phyloP scores from a whole-genome alignment of 2,797 vertebrate genomes.

The Alosa sapidissima region DNA sequence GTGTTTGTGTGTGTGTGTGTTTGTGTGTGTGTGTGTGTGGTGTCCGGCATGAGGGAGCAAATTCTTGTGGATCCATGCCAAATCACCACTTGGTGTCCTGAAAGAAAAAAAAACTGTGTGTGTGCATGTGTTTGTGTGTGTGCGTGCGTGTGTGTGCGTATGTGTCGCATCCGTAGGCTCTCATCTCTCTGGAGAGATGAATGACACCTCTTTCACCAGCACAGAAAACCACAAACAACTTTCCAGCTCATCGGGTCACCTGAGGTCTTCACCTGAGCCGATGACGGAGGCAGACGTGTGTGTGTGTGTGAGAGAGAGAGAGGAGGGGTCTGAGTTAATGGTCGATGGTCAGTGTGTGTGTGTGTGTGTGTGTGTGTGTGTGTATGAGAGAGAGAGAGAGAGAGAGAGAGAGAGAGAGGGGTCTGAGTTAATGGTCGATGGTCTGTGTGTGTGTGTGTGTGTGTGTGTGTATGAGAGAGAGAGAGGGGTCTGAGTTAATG shows the following conservation, averaged over 20 bases:
- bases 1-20: background rate
- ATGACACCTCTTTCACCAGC: background rate
- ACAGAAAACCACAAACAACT: background rate
- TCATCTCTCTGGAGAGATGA: background rate
- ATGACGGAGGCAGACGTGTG: background rate
- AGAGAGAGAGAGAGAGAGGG: too few relatives aligned
- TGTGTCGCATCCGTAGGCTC: background rate
- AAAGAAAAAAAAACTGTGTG: background rate
- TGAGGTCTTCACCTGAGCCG: background rate
- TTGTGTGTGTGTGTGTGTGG: too few relatives aligned
- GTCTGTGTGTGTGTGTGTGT: too few relatives aligned
- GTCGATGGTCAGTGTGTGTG: background rate
- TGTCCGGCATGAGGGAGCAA: too few relatives aligned
- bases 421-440: too few relatives aligned
- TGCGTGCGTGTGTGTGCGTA: background rate
- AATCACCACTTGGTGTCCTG: background rate
- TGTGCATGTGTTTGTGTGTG: background rate
- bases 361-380: too few relatives aligned
- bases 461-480: too few relatives aligned
- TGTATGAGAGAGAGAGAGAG: too few relatives aligned
- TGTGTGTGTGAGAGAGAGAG: too few relatives aligned
- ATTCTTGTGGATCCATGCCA: background rate
- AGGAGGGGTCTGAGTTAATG: background rate
- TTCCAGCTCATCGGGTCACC: background rate
- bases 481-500: too few relatives aligned